phyloP scores from a whole-genome alignment of 2,797 vertebrate species.

The Acestrorhynchus altus region DNA sequence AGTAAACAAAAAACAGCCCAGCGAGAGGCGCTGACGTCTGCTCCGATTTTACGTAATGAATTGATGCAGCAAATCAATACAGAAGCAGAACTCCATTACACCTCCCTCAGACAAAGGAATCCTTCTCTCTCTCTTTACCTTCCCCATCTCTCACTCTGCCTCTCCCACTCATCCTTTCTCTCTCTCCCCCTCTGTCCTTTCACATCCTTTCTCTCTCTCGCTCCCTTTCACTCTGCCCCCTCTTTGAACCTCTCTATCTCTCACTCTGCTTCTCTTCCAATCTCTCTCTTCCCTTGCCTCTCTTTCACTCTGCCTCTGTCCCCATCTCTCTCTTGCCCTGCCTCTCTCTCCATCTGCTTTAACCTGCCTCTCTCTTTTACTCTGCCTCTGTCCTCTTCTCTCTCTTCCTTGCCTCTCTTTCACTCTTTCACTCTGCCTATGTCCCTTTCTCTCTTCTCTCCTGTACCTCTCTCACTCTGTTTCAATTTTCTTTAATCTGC shows the following conservation, averaged over 20 bases:
- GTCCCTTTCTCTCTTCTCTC: neutral
- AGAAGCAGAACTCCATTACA: conserved; percentile 58
- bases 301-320: neutral
- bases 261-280: neutral
- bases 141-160: neutral
- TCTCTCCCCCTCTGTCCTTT: neutral
- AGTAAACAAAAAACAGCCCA: conserved; percentile 40
- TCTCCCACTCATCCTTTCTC: neutral
- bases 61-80: conserved; percentile 67
- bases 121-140: neutral
- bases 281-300: conserved; percentile 23
- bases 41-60: conserved; percentile 69
- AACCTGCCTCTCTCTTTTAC: neutral
- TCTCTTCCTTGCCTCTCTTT: neutral
- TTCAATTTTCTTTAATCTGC: neutral
- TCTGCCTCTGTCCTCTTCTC: conserved; percentile 34
- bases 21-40: conserved; percentile 59
- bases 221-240: neutral
- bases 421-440: neutral
- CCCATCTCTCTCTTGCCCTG: neutral
- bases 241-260: neutral
- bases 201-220: neutral
- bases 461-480: neutral
- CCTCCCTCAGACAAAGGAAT: conserved; percentile 60
- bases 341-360: neutral